Evolutionary conservation across 53 echinoderm and acorn worm genomes (phyloP), one percentile per base, ranked within the genome.

Genomic region (Apostichopus leukothele): DNA sequence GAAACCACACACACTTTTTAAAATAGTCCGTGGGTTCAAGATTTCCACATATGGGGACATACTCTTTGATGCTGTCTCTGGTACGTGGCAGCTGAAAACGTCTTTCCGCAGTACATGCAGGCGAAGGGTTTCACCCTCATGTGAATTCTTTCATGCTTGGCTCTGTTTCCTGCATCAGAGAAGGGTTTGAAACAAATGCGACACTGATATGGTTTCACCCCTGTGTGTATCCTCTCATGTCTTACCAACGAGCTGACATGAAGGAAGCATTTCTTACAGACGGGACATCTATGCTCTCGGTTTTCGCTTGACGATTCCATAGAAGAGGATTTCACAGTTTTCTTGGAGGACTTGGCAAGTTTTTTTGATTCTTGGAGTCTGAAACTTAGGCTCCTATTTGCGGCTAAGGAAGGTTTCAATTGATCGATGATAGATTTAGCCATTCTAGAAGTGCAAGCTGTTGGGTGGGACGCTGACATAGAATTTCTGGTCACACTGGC

Each of bases 61-160:
- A 71, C 71, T 19, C 71, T 71, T 18, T 71, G 71, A 71, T 71
- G 71, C n/a, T 71, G 71, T 18, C 71, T 71, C 18, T 71, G 71
- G n/a, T 71, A 71, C 16, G 71, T 71, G 18, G 71, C 71, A 18
- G 71, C 71, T 0, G 71, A 71, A 20, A 67, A 85, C 27, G 18
- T 14, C 14, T 67, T 63, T 7, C 85, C 68, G 39, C 85, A 85
- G 68, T 63, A 16, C 9, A 18, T n/a, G 50, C 85, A 85, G 27
- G 26, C 27, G 11, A 85, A 85, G 9, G 50, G 60, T 39, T 60
- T 85, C 7, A 3, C 85, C 66, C 59, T 55, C 50, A 26, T 13
- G 51, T 85, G 85, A 14, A 66, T 85, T 50, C 85, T 63, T 85
- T 85, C 85, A 85, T 85, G 85, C 22, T 85, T 85, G 9, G 85